Evolutionary conservation across 2,797 vertebrate species (phyloP).

Genomic region (Poeciliopsis turneri): DNA sequence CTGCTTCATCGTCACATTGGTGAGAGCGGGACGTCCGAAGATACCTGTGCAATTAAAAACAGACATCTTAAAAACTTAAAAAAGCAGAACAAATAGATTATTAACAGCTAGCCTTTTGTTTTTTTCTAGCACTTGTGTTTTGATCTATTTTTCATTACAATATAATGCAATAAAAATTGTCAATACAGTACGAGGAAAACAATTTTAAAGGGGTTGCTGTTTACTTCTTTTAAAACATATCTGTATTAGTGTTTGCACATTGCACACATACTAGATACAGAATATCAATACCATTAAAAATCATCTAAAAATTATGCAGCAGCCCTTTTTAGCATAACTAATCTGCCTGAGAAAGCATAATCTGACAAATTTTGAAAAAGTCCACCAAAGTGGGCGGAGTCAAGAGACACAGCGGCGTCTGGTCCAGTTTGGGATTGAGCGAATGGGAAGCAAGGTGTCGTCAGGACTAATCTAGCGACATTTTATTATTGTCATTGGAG

Average conservation of each 20-base stretch:
- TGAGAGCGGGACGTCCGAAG: neutral
- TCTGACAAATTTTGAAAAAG: neutral
- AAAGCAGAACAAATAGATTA: neutral
- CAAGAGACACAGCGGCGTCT: neutral
- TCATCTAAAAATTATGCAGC: neutral
- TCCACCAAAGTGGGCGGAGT: neutral
- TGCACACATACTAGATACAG: neutral
- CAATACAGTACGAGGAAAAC: neutral
- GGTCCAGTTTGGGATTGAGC: neutral
- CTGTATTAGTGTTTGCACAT: neutral
- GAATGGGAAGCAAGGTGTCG: neutral
- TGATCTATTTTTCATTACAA: neutral
- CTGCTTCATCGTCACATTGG: neutral
- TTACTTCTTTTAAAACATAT: neutral
- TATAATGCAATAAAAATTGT: neutral
- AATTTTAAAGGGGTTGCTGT: neutral
- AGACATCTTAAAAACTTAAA: neutral
- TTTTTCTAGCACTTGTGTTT: neutral
- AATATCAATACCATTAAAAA: neutral
- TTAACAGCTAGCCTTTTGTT: neutral
- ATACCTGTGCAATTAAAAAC: neutral
- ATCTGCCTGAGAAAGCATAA: neutral
- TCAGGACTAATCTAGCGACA: neutral
- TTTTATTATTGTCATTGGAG: neutral
- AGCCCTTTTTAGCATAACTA: neutral